These are phyloP conservation scores for Apotomis betuletana DNA, from an alignment of 2,888 invertebrate genomes.

Conservation along the genomic window DNA sequence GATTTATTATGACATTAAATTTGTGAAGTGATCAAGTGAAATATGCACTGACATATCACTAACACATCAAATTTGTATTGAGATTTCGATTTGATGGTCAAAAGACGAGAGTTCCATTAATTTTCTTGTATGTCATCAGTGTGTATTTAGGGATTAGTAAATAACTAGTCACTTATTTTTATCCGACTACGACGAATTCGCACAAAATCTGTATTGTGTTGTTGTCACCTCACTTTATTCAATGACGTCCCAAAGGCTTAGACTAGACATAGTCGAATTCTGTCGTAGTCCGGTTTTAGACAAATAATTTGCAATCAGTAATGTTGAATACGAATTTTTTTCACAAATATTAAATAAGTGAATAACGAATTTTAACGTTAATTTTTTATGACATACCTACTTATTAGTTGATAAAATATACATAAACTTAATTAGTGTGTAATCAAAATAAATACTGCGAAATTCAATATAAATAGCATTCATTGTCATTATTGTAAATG, in stretches of 20 bases:
- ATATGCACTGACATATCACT: too few relatives aligned
- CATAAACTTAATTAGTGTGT: constrained; percentile 28
- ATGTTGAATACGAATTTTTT: constrained; percentile 42
- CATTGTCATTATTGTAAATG: constrained; percentile 34
- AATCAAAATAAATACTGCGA: constrained; percentile 21
- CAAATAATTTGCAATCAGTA: constrained; percentile 41
- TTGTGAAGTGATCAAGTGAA: too few relatives aligned
- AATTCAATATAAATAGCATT: constrained; percentile 33
- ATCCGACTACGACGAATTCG: constrained; percentile 12
- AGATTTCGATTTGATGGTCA: too few relatives aligned
- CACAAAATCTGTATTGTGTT: neutral
- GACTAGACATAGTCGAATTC: constrained; percentile 23
- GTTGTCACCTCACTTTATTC: constrained; percentile 4
- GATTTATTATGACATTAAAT: too few relatives aligned
- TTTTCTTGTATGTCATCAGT: constrained; percentile 4
- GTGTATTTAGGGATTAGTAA: constrained; percentile 5
- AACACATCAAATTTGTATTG: too few relatives aligned
- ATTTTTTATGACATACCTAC: constrained; percentile 53
- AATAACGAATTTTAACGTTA: constrained; percentile 67
- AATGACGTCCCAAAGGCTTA: constrained; percentile 19
- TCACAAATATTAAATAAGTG: constrained; percentile 49
- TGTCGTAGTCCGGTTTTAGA: constrained; percentile 25
- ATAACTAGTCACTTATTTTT: neutral
- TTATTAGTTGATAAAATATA: constrained; percentile 49
- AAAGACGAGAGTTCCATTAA: too few relatives aligned